Evolutionary conservation across 2,888 invertebrate species (phyloP).

Genomic region (Lithosia quadra): DNA sequence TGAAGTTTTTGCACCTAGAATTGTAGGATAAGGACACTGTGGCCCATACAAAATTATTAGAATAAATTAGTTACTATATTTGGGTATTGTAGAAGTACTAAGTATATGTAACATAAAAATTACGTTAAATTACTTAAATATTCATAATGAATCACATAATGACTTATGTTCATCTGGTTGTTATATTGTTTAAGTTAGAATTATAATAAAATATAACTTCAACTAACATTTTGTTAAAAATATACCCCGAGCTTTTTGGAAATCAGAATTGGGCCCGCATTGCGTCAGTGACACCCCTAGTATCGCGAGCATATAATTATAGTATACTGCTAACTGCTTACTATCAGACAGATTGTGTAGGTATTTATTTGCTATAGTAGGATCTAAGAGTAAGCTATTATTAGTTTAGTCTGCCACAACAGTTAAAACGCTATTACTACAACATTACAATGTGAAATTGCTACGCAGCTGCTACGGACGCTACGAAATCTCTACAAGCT

Average conservation of each 20-base stretch:
- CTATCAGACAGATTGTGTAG: neutral
- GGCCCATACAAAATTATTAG: no score
- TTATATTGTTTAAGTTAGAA: no score
- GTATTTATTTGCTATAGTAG: neutral
- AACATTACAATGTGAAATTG: constrained; percentile 23
- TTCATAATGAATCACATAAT: no score
- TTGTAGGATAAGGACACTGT: no score
- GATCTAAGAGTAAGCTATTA: neutral
- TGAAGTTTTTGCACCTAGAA: no score
- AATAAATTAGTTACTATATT: no score
- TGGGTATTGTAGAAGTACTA: no score
- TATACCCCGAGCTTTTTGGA: neutral
- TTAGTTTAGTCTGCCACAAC: constrained; percentile 5
- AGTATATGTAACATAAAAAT: no score
- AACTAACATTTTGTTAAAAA: neutral
- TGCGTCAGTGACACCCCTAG: neutral
- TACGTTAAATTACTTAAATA: no score
- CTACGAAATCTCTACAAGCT: constrained; percentile 40
- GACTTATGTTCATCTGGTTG: no score
- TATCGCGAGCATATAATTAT: neutral
- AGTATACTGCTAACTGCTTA: neutral
- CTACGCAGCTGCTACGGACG: constrained; percentile 25
- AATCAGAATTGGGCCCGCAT: neutral
- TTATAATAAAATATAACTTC: no score
- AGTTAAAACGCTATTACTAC: neutral